Evolutionary conservation across 2,888 invertebrate species (phyloP), one percentile per base, ranked within the genome.

Genomic region (Eulithis testata): DNA sequence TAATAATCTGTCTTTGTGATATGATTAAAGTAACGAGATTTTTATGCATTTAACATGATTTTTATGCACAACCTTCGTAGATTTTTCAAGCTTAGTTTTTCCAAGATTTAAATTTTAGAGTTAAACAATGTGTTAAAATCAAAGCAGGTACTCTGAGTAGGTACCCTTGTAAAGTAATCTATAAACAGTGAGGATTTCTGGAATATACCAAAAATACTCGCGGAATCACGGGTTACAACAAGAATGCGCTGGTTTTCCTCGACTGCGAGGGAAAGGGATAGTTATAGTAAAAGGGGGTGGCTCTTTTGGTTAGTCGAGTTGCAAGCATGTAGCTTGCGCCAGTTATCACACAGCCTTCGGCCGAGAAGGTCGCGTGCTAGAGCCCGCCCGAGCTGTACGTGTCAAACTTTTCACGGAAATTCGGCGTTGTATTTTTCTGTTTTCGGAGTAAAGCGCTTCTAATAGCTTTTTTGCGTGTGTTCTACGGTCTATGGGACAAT

Each of bases 331-430:
- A 73, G 75, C 75, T 82, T 84, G 82, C 83, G 82, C 80, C 84
- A 91, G 92, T 92, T 81, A 81, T 82, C 82, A 78, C 72, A 73
- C 70, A 80, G 80, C 74, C 79, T 75, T 72, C 77, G 77, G 55
- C 68, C 71, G 66, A 66, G 71, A 66, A 75, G 85, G 91, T 81
- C 82, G 89, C 74, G 82, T 76, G 76, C 75, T 44, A 49, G 57
- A 65, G 71, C 64, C 63, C 27, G 47, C 43, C 56, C 65, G 65
- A 70, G 77, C 75, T 69, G 71, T 74, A 75, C 80, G 80, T 75
- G 75, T 75, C 76, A 91, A 92, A 92, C 92, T 92, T 92, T 92
- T 91, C 86, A 86, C 92, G 92, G 86, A 76, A 83, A 82, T 83
- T 84, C 85, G 84, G 79, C 79, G 85, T 87, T 84, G 82, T 84